Conservation (phyloP, 2,888 invertebrate species). For the Athalia cordata region DNA sequence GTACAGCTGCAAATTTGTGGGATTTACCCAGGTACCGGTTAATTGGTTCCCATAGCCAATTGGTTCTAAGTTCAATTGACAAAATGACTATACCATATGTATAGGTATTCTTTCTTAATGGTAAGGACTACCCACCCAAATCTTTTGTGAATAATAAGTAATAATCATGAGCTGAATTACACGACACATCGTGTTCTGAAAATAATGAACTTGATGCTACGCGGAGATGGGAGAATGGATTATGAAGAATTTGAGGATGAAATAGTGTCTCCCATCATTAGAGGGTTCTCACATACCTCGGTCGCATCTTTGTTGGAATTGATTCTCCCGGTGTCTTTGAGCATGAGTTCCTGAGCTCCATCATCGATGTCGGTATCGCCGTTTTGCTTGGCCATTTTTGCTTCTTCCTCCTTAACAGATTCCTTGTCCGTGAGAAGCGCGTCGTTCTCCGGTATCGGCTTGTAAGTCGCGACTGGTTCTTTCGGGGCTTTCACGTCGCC, state of each 20-base stretch:
- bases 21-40: no score
- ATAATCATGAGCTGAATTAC: no score
- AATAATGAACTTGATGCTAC: no score
- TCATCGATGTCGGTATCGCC: conserved; percentile 63
- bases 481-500: conserved; percentile 59
- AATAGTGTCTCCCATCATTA: no score
- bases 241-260: background rate
- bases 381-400: conserved; percentile 65
- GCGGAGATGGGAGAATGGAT: background rate
- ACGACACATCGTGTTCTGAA: no score
- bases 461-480: conserved; percentile 62
- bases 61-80: no score
- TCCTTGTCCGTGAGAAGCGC: conserved; percentile 51
- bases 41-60: no score
- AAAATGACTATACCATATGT: no score
- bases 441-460: conserved; percentile 63
- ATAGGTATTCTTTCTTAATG: no score
- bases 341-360: conserved; percentile 69
- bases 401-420: conserved; percentile 36
- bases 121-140: no score
- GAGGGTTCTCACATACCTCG: conserved; percentile 59
- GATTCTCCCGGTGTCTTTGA: conserved; percentile 65
- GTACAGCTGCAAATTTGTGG: no score
- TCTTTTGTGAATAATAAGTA: no score
- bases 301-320: conserved; percentile 60